Evolutionary conservation across 92 coral and sea anemone species (phyloP).

Genomic region (Pocillopora grandis): DNA sequence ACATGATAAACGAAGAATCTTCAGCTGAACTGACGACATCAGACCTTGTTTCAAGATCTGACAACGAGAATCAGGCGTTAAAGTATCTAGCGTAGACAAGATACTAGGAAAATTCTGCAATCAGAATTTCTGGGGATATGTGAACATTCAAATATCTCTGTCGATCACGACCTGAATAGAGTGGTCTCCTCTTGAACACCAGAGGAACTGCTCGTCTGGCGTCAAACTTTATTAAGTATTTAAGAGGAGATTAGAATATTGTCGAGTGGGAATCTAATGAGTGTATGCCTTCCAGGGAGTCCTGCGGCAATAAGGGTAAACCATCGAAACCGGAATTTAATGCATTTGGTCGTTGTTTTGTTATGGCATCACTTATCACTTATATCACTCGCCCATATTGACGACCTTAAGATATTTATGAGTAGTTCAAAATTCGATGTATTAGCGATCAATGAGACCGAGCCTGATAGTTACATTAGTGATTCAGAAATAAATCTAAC

Average conservation of each 20-base stretch:
- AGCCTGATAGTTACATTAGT: not conserved
- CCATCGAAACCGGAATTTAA: not conserved
- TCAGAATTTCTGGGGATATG: conserved; percentile 34
- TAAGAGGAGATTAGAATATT: not conserved
- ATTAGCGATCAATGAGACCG: not conserved
- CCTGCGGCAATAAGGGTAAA: not conserved
- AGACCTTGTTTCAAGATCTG: conserved; percentile 39
- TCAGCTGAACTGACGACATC: conserved; percentile 44
- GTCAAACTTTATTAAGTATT: not conserved
- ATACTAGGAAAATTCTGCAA: not conserved
- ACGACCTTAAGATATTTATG: not conserved
- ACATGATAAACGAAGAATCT: conserved; percentile 26
- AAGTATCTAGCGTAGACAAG: conserved; percentile 41
- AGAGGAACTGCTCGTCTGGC: conserved; percentile 32
- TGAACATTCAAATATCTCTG: conserved; percentile 33
- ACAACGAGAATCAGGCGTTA: not conserved
- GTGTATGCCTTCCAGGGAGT: not conserved
- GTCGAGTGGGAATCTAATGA: not conserved
- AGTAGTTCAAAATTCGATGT: not conserved
- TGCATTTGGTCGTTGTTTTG: not conserved
- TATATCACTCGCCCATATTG: not conserved
- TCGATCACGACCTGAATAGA: conserved; percentile 35
- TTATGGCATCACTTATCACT: not conserved
- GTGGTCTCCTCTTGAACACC: conserved; percentile 46
- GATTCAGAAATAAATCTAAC: not conserved